Base-by-base conservation (phyloP, 35 echinoderm and acorn worm species). In the Hemicentrotus pulcherrimus region DNA sequence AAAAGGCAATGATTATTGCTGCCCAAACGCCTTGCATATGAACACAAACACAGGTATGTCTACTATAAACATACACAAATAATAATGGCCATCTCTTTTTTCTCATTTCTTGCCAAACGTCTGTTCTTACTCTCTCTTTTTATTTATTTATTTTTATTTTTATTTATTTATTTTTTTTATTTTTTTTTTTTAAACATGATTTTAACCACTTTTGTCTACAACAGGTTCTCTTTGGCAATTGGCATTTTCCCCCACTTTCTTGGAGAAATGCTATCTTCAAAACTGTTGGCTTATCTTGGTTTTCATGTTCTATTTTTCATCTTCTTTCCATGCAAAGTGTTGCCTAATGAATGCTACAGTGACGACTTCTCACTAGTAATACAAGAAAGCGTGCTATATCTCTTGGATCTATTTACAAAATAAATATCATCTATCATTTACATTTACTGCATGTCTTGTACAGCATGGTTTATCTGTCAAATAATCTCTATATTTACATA, bases 401-500 rank as follows among this genome's bases (percentile, higher is more conserved):
- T 78, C 65, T 78, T 28, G 65, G 65, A n/a, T 35, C 32, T 90
- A 90, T 90, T 33, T 90, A 90, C 88, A 90, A 90, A 90, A 90
- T 90, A 90, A 90, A 90, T 90, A 90, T 35, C 28, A 35, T 47
- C 88, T 45, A 15, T 35, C 32, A 47, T 90, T 15, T 78, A 78
- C 65, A 78, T 78, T 78, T 22, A 78, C 88, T 46, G 88, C 33
- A 45, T 90, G 46, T 47, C 88, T 90, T 90, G 32, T 35, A 90
- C 88, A 90, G 88, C 32, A 90, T 47, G 65, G 19, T 78, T n/a
- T 70, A 7, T 45, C 32, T 41, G 88, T 33, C 46, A 33, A 90
- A 90, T 90, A 90, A 31, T 90, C 88, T 90, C 88, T 90, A 90
- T 90, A 90, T 90, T 90, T 90, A 90, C 88, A 90, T 90, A 90